phyloP scores from a whole-genome alignment of 2,888 invertebrate genomes.

The Stenodema calcarata region DNA sequence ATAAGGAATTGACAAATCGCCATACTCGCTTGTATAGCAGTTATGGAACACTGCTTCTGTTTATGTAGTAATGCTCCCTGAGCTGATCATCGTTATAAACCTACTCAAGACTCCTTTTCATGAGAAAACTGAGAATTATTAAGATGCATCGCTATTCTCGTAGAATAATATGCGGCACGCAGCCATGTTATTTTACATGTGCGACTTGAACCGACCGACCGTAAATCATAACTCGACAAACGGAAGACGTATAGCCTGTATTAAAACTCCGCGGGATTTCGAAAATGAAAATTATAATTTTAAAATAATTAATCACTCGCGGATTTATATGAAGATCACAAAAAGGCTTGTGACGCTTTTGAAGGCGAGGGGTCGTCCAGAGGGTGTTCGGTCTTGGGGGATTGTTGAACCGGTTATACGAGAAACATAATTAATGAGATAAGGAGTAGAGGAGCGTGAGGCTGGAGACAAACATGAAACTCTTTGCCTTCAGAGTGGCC shows the following conservation, averaged over 20 bases:
- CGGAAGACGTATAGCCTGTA: not conserved
- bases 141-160: no score
- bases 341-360: not conserved
- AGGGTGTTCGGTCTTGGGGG: not conserved
- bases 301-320: constrained; percentile 3
- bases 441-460: not conserved
- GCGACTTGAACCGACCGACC: not conserved
- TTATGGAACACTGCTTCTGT: no score
- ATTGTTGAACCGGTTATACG: not conserved
- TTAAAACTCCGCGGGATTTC: not conserved
- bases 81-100: not conserved
- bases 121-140: not conserved
- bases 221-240: not conserved
- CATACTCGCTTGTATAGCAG: no score
- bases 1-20: no score
- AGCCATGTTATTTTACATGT: not conserved
- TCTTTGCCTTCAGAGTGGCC: not conserved
- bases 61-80: no score
- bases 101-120: not conserved
- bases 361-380: not conserved
- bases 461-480: not conserved
- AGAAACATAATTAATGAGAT: constrained; percentile 15
- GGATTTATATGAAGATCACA: not conserved
- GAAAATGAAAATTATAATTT: constrained; percentile 1
- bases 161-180: not conserved